A percentile compares a stretch with the other conserved stretches of the same genome.
phyloP scores from a whole-genome alignment of 2,888 invertebrate genomes.

The Folsomia manolachei region DNA sequence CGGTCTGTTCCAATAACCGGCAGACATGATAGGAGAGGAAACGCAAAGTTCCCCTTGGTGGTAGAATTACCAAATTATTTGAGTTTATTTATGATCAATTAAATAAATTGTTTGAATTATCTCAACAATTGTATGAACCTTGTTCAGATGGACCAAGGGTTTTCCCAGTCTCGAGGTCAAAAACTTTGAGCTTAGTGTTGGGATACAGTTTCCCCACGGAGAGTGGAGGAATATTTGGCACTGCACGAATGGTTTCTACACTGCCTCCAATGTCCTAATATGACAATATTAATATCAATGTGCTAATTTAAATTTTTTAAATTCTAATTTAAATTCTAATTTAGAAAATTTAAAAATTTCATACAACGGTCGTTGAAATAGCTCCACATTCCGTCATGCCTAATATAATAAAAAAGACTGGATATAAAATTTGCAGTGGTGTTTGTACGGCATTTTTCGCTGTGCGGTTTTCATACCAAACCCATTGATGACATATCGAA shows the following conservation, averaged over 20 bases:
- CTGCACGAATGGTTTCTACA: constrained; percentile 23
- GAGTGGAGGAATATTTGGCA: constrained; percentile 33
- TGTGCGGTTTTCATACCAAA: constrained; percentile 10
- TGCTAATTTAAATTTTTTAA: too few relatives aligned
- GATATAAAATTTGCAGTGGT: background rate
- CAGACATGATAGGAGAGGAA: constrained; percentile 43
- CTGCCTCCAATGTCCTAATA: constrained; percentile 45
- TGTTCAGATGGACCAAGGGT: constrained; percentile 37
- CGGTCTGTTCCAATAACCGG: constrained; percentile 42
- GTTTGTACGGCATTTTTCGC: background rate
- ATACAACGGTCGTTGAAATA: constrained; percentile 45
- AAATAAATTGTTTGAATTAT: too few relatives aligned
- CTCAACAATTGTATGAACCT: too few relatives aligned
- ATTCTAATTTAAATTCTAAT: too few relatives aligned
- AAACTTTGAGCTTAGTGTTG: constrained; percentile 38
- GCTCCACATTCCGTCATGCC: constrained; percentile 49
- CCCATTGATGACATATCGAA: constrained; percentile 25
- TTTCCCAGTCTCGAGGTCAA: constrained; percentile 42
- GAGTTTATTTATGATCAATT: too few relatives aligned
- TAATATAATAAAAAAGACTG: constrained; percentile 8
- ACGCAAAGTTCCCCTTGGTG: constrained; percentile 44
- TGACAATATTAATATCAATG: too few relatives aligned
- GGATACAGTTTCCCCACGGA: constrained; percentile 44
- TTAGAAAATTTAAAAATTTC: too few relatives aligned
- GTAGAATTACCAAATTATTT: too few relatives aligned